Conservation (phyloP, 2,797 vertebrate genomes). For the Eptatretus atami region DNA sequence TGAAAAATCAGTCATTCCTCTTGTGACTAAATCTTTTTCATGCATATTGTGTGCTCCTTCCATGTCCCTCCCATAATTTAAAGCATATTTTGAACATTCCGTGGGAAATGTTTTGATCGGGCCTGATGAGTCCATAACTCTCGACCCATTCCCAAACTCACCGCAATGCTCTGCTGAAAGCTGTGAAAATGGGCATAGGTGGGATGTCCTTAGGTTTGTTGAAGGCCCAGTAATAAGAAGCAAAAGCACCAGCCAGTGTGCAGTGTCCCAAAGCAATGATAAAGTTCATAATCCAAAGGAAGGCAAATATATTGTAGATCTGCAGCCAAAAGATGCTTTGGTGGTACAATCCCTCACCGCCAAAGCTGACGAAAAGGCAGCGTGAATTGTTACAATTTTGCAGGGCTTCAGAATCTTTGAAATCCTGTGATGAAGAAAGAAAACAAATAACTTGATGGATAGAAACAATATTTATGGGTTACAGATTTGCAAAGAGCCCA, state of each 20-base stretch:
- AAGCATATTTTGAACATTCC: too few species aligned
- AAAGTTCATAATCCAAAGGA: slow-evolving; percentile 85
- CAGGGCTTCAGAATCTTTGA: slow-evolving; percentile 32
- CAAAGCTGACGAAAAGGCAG: slow-evolving; percentile 66
- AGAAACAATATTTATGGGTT: too few species aligned
- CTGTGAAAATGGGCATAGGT: slow-evolving; percentile 33
- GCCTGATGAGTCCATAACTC: neutral
- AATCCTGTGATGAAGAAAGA: slow-evolving; percentile 25
- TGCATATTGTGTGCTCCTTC: too few species aligned
- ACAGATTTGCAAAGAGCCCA: too few species aligned
- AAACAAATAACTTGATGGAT: slow-evolving; percentile 6
- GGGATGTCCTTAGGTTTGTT: slow-evolving; percentile 64
- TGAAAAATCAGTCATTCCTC: too few species aligned
- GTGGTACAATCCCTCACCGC: slow-evolving; percentile 46
- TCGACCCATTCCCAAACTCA: slow-evolving; percentile 11
- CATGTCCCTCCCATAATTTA: too few species aligned
- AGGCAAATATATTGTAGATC: slow-evolving; percentile 47
- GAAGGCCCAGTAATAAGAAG: slow-evolving; percentile 76
- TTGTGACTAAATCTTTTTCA: too few species aligned
- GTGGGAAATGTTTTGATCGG: too few species aligned
- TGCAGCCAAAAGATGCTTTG: slow-evolving; percentile 49
- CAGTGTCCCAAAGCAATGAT: slow-evolving; percentile 63
- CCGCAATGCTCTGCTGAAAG: slow-evolving; percentile 61
- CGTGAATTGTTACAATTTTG: slow-evolving; percentile 36
- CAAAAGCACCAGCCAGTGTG: slow-evolving; percentile 74